phyloP scores from a whole-genome alignment of 2,888 invertebrate species.

The Girardia tigrina region DNA sequence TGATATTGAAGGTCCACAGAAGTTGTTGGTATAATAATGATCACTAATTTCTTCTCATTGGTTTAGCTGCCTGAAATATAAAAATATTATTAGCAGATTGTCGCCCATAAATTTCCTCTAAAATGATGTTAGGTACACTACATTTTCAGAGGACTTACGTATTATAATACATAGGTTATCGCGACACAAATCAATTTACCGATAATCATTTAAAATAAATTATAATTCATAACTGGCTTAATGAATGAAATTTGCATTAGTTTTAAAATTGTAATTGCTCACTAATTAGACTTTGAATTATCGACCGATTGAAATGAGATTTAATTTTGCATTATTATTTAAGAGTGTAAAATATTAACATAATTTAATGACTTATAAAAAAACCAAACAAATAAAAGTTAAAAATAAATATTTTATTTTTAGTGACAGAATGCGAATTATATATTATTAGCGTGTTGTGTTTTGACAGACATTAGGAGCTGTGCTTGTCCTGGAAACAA shows the following conservation, averaged over 20 bases:
- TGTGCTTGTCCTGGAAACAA: no score
- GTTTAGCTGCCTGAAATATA: conserved; percentile 6
- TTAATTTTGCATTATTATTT: no score
- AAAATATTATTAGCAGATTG: background rate
- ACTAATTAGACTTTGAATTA: conserved; percentile 1
- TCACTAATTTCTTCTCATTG: background rate
- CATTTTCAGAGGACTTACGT: background rate
- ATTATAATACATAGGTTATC: background rate
- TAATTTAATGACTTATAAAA: no score
- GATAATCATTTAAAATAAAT: background rate
- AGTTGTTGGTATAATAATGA: background rate
- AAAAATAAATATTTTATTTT: no score
- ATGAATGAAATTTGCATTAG: conserved; percentile 11
- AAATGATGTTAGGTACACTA: background rate
- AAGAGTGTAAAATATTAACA: no score
- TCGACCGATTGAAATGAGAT: no score
- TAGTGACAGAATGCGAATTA: no score
- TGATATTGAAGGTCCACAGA: background rate
- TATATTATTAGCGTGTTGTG: no score
- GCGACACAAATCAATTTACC: background rate
- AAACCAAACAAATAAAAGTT: no score
- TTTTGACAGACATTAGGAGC: no score
- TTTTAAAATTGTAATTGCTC: conserved; percentile 12
- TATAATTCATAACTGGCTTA: conserved; percentile 9
- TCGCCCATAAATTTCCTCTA: background rate